A percentile compares a stretch with the other conserved stretches of the same genome.
Conservation (phyloP, 1,140 invertebrate genomes). For the Drosophila paulistorum region DNA sequence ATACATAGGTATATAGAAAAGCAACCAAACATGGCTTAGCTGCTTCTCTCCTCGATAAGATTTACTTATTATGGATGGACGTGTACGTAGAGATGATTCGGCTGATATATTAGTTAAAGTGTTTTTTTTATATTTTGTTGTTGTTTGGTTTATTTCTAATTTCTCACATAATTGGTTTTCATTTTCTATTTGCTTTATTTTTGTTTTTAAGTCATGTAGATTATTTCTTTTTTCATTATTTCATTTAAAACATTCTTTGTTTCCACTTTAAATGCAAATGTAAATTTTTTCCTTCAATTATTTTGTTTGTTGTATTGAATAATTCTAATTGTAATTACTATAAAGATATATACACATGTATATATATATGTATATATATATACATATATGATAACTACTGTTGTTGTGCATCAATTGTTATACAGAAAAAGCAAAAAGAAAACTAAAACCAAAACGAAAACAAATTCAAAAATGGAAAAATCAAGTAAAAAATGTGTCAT, state of each 20-base stretch:
- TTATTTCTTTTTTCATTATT: not conserved
- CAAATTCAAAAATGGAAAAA: not conserved
- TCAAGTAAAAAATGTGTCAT: constrained; percentile 41
- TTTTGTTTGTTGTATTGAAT: constrained; percentile 26
- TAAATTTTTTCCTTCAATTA: constrained; percentile 3
- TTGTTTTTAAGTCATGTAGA: not conserved
- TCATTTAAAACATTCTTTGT: not conserved
- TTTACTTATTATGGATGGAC: constrained; percentile 6
- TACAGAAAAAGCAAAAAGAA: constrained; percentile 55
- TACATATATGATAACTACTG: constrained; percentile 35
- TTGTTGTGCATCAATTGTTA: constrained; percentile 65
- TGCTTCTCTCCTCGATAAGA: constrained; percentile 13
- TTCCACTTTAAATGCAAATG: constrained; percentile 4
- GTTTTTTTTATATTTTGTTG: not conserved
- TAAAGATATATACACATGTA: constrained; percentile 5
- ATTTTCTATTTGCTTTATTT: not conserved
- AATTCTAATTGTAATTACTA: constrained; percentile 33
- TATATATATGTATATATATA: constrained; percentile 40
- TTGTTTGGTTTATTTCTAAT: not conserved
- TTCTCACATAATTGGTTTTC: not conserved
- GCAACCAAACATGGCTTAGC: constrained; percentile 8
- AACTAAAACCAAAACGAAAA: constrained; percentile 6
- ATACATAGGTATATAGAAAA: constrained; percentile 6
- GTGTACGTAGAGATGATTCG: constrained; percentile 2
- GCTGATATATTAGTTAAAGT: constrained; percentile 11